Evolutionary conservation across 2,113 vertebrate species (phyloP).

Genomic region (Cephalophus harveyi): DNA sequence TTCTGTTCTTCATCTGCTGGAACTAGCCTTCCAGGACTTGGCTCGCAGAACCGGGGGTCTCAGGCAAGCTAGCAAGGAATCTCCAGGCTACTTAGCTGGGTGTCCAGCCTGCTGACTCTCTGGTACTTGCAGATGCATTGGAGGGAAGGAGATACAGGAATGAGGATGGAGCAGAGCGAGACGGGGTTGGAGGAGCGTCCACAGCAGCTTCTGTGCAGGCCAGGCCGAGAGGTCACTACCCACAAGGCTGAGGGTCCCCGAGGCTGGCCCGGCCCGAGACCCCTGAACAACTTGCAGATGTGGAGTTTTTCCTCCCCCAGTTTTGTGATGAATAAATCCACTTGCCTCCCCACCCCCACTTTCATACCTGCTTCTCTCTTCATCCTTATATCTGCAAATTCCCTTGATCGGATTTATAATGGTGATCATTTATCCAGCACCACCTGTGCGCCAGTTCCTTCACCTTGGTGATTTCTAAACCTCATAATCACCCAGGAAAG

Average conservation of each 20-base stretch:
- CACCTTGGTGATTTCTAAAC: neutral
- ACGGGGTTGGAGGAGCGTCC: accelerated
- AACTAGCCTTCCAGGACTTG: neutral
- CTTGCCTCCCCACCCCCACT: too few relatives aligned
- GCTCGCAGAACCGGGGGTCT: neutral
- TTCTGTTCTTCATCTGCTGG: neutral
- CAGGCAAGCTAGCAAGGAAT: neutral
- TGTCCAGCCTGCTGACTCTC: neutral
- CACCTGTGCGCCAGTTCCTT: neutral
- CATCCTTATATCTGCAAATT: neutral
- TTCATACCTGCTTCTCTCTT: neutral
- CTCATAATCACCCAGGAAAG: neutral
- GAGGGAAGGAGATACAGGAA: neutral
- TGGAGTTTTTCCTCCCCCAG: too few relatives aligned
- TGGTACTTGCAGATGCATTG: neutral
- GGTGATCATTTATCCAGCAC: too few relatives aligned
- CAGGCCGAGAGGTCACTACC: neutral
- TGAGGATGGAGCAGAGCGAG: accelerated
- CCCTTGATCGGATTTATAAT: too few relatives aligned
- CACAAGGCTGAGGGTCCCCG: neutral
- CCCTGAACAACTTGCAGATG: accelerated
- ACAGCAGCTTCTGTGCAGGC: neutral
- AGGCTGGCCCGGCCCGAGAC: neutral
- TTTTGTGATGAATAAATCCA: too few relatives aligned
- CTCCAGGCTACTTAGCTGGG: neutral